Conservation (phyloP, 2,888 invertebrate species). For the Sarcophaga subvicina region DNA sequence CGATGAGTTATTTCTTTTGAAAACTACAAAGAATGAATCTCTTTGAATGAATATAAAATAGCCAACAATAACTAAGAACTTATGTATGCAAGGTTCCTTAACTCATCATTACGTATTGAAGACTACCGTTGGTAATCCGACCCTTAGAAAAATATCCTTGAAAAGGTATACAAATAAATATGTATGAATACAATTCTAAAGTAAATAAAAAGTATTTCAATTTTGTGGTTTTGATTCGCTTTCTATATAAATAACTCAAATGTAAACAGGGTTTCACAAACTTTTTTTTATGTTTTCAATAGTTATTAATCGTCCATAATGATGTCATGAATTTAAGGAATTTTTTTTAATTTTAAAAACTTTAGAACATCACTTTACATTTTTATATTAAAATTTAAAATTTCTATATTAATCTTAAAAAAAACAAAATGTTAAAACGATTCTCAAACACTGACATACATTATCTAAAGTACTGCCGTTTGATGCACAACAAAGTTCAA, state of each 20-base stretch:
- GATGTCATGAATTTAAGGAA: background rate
- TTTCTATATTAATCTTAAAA: background rate
- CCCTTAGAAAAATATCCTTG: background rate
- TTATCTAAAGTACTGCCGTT: constrained; percentile 41
- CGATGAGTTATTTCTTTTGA: constrained; percentile 3
- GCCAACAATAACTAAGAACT: background rate
- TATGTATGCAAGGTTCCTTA: too few relatives aligned
- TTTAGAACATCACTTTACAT: background rate
- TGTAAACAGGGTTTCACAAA: background rate
- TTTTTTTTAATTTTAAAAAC: background rate
- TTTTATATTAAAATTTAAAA: too few relatives aligned
- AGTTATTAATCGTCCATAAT: background rate
- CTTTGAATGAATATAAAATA: constrained; percentile 43
- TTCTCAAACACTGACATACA: constrained; percentile 32
- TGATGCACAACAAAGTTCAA: constrained; percentile 41
- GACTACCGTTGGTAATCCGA: background rate
- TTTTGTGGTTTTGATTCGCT: constrained; percentile 21
- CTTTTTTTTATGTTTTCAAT: background rate
- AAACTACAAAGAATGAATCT: background rate
- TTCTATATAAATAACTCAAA: constrained; percentile 21
- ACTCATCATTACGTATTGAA: constrained; percentile 24
- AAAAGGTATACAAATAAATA: background rate
- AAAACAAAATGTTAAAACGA: background rate
- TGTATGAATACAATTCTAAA: constrained; percentile 2
- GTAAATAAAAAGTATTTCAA: constrained; percentile 16